phyloP scores from a whole-genome alignment of 2,797 vertebrate genomes.

The Clarias laeviceps region DNA sequence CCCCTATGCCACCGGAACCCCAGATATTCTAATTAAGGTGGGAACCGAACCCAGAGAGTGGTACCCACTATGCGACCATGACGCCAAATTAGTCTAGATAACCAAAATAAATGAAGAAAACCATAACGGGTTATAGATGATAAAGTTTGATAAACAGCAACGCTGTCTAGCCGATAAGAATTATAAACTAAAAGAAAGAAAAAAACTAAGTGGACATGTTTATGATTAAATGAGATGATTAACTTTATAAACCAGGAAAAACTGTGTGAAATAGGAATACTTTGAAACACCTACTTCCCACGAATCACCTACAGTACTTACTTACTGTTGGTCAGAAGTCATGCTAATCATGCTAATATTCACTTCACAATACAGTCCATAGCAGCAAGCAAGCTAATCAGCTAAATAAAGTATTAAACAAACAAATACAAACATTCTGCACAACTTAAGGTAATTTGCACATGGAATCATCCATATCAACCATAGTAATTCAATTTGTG shows the following conservation, averaged over 20 bases:
- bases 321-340: background rate
- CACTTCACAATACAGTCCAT: background rate
- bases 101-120: background rate
- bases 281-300: background rate
- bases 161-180: background rate
- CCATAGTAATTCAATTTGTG: no score
- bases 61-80: no score
- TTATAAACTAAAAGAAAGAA: no score
- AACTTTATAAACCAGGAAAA: background rate
- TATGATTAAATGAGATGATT: no score
- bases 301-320: constrained; percentile 2
- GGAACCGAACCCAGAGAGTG: no score
- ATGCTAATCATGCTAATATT: constrained; percentile 30
- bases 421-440: background rate
- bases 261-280: background rate
- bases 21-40: no score
- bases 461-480: no score
- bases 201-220: no score
- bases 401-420: no score
- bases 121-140: background rate
- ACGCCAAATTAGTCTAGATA: no score
- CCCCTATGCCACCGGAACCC: no score
- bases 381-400: background rate
- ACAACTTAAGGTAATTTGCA: background rate
- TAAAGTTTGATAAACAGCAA: background rate